Conservation (phyloP, 2,888 invertebrate genomes). For the Aquatica leii region DNA sequence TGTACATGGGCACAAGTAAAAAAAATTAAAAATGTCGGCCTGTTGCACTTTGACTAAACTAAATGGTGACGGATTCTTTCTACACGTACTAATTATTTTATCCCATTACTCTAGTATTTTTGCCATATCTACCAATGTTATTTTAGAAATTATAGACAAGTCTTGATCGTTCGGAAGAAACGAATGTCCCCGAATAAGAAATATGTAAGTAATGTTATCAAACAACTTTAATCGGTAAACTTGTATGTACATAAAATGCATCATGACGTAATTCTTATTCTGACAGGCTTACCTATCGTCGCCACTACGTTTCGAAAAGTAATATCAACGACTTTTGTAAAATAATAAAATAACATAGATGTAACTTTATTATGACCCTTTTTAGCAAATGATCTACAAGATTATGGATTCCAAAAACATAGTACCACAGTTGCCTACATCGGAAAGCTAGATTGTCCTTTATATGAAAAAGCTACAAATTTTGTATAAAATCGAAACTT, state of each 20-base stretch:
- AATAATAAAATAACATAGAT: no score
- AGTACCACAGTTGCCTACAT: not conserved
- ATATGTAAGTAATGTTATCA: not conserved
- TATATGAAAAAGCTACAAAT: not conserved
- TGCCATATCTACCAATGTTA: not conserved
- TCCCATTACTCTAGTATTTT: not conserved
- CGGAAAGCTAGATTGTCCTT: not conserved
- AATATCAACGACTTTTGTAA: no score
- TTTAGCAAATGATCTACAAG: not conserved
- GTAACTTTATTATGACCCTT: no score
- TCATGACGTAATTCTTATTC: no score
- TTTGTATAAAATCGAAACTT: not conserved
- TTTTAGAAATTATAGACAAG: not conserved
- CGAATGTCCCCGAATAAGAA: not conserved
- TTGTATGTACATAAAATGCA: not conserved
- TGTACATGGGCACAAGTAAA: no score
- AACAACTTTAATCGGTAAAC: not conserved
- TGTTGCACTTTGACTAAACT: no score
- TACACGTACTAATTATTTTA: not conserved
- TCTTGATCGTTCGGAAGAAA: no score
- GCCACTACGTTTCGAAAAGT: no score
- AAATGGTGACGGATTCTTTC: no score
- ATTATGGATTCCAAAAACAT: not conserved
- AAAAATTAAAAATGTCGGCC: no score
- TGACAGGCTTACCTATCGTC: no score